A percentile compares a stretch with the other conserved stretches of the same genome.
Conservation (phyloP, 1,140 invertebrate species). For the Colletes gigas region DNA sequence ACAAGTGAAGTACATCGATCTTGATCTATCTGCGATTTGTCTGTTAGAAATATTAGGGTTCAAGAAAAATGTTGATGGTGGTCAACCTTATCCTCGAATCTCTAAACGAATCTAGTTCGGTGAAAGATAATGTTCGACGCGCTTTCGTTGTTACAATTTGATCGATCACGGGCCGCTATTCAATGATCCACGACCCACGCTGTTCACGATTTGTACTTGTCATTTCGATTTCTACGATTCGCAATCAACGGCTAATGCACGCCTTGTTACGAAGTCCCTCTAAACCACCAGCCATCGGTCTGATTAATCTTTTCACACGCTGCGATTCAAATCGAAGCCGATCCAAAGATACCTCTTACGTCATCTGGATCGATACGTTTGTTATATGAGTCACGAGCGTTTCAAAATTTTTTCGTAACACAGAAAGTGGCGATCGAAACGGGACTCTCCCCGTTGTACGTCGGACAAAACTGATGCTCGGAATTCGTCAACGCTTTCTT, state of each 20-base stretch:
- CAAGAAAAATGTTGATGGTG: too few species aligned
- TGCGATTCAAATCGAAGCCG: constrained; percentile 11
- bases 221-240: constrained; percentile 19
- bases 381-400: not conserved
- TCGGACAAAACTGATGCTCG: not conserved
- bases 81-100: too few species aligned
- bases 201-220: constrained; percentile 40
- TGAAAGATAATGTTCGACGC: not conserved
- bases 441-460: not conserved
- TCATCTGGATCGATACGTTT: constrained; percentile 6
- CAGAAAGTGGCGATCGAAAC: not conserved
- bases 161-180: constrained; percentile 16
- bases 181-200: constrained; percentile 23
- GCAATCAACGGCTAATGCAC: constrained; percentile 27
- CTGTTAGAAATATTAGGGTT: too few species aligned
- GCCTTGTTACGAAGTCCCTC: not conserved
- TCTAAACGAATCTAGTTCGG: not conserved
- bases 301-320: constrained; percentile 31
- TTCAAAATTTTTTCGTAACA: constrained; percentile 25
- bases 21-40: too few species aligned
- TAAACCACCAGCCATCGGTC: not conserved
- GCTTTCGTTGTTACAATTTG: constrained; percentile 37
- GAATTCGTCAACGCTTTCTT: not conserved
- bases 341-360: constrained; percentile 1
- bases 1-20: too few species aligned